Percentiles rank a stretch among this genome's conserved stretches.
phyloP scores from a whole-genome alignment of 2,113 vertebrate genomes.

The Xiphias gladius region DNA sequence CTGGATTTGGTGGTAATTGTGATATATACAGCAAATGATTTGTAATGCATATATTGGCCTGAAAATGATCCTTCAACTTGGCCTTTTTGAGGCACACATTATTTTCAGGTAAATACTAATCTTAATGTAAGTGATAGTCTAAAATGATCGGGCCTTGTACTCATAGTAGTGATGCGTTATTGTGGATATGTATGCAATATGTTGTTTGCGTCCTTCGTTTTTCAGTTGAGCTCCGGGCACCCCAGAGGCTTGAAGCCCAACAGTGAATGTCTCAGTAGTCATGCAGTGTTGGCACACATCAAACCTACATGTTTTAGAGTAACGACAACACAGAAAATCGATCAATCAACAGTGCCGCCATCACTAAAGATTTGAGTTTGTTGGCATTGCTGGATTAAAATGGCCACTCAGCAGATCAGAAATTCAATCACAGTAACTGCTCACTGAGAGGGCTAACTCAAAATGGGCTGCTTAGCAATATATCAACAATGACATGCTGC shows the following conservation, averaged over 20 bases:
- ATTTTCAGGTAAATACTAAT: not conserved
- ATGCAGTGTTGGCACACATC: not conserved
- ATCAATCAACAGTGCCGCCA: not conserved
- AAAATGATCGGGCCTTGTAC: not conserved
- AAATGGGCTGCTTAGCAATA: conserved; percentile 53
- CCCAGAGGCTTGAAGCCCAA: not conserved
- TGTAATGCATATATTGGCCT: not conserved
- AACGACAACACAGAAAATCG: not conserved
- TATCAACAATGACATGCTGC: conserved; percentile 57
- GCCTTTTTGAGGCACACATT: not conserved
- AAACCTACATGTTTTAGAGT: conserved; percentile 1
- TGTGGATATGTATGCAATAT: not conserved
- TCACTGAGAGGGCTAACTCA: conserved; percentile 32
- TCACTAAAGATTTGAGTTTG: not conserved
- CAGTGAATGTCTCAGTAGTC: not conserved
- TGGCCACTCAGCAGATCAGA: conserved; percentile 59
- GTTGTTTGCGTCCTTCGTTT: not conserved
- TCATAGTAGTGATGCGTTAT: not conserved
- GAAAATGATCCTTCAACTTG: not conserved
- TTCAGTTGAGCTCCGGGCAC: not conserved
- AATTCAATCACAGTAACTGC: conserved; percentile 61
- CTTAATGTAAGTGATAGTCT: not conserved
- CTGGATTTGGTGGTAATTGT: not conserved
- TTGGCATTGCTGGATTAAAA: conserved; percentile 37
- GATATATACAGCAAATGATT: not conserved